These are phyloP conservation scores for Luehdorfia chinensis DNA, from an alignment of 1,140 invertebrate genomes.

Conservation along the genomic window DNA sequence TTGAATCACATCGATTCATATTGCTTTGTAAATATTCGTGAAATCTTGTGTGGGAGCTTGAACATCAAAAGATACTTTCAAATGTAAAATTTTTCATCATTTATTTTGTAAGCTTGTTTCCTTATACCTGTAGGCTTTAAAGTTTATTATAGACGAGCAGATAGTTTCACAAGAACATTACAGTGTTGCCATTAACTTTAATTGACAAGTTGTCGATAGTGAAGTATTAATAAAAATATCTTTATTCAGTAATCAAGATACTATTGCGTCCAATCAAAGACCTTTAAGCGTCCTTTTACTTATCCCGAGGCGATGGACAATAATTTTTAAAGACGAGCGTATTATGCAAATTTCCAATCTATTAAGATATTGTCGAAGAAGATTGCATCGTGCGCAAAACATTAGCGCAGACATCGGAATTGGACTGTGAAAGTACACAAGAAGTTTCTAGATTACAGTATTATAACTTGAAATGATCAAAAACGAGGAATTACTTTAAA, in stretches of 20 bases:
- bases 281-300: conserved; percentile 6
- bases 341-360: conserved; percentile 10
- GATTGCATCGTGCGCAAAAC: conserved; percentile 5
- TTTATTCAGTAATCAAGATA: background rate
- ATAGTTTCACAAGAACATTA: background rate
- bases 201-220: background rate
- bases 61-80: too few species aligned
- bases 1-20: too few species aligned
- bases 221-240: background rate
- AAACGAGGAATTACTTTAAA: too few species aligned
- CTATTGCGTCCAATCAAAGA: conserved; percentile 1
- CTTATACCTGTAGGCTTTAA: too few species aligned
- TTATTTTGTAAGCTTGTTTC: too few species aligned
- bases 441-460: background rate
- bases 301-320: background rate
- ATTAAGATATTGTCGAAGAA: conserved; percentile 2
- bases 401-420: conserved; percentile 6
- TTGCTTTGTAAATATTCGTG: too few species aligned
- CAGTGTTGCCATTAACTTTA: background rate
- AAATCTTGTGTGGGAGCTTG: too few species aligned
- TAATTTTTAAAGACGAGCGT: conserved; percentile 4
- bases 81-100: too few species aligned
- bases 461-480: too few species aligned
- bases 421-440: conserved; percentile 1
- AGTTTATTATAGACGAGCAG: too few species aligned